Evolutionary conservation across 2,888 invertebrate species (phyloP).

Genomic region (Rapana venosa): DNA sequence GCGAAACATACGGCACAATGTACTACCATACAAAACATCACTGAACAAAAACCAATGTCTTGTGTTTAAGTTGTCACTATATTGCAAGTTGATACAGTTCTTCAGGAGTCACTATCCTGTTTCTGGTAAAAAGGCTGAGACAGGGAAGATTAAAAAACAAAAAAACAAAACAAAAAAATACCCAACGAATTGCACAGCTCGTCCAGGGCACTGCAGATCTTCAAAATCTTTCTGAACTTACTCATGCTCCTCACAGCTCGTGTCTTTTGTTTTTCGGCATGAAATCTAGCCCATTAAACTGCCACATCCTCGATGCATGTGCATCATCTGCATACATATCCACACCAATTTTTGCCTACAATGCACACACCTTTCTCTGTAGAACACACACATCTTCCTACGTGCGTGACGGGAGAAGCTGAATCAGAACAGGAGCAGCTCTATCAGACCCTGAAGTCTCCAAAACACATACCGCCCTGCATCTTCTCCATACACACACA

Average conservation of each 20-base stretch:
- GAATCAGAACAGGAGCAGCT: too few relatives aligned
- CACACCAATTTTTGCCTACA: too few relatives aligned
- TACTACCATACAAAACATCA: background rate
- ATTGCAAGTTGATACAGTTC: background rate
- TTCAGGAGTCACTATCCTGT: background rate
- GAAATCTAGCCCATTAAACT: too few relatives aligned
- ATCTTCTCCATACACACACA: background rate
- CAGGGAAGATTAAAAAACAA: background rate
- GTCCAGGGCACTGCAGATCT: background rate
- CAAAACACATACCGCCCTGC: background rate
- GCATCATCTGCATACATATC: too few relatives aligned
- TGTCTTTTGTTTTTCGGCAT: too few relatives aligned
- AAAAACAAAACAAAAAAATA: background rate
- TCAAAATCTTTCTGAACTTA: too few relatives aligned
- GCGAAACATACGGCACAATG: background rate
- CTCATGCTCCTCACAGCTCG: too few relatives aligned
- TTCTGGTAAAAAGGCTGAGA: background rate
- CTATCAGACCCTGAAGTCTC: too few relatives aligned
- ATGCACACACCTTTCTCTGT: too few relatives aligned
- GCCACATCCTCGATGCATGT: too few relatives aligned
- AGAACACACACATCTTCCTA: too few relatives aligned
- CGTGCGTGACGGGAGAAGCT: too few relatives aligned
- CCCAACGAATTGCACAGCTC: background rate
- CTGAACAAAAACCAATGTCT: background rate
- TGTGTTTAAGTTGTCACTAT: constrained; percentile 11